Conservation (phyloP, 2,888 invertebrate species). For the Andrena flavipes region DNA sequence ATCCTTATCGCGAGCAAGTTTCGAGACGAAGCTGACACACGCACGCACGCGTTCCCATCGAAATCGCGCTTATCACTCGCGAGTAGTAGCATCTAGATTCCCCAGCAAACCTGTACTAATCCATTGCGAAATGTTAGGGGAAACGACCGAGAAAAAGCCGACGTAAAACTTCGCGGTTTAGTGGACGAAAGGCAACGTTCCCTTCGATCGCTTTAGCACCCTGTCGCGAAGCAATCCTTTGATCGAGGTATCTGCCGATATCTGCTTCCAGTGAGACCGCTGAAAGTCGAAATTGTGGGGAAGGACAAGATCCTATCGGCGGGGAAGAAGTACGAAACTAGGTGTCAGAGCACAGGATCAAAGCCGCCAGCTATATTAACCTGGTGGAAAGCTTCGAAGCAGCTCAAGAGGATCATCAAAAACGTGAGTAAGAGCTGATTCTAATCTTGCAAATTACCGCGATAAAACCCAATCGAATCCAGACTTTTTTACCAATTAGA, state of each 20-base stretch:
- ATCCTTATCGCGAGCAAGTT: slow-evolving; percentile 3
- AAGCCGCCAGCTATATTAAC: slow-evolving; percentile 94
- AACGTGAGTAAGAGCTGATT: slow-evolving; percentile 88
- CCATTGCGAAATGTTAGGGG: background rate
- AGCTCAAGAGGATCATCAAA: slow-evolving; percentile 92
- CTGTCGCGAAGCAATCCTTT: background rate
- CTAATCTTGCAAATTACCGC: slow-evolving; percentile 10
- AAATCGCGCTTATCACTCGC: background rate
- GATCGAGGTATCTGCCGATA: background rate
- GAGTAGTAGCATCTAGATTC: background rate
- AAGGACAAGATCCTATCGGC: slow-evolving; percentile 94
- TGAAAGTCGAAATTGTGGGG: slow-evolving; percentile 92
- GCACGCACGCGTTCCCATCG: background rate
- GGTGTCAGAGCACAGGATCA: slow-evolving; percentile 94
- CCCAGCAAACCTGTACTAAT: background rate
- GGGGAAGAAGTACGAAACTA: slow-evolving; percentile 93
- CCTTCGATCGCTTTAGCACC: background rate
- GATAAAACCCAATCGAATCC: slow-evolving; percentile 25
- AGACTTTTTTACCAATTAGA: slow-evolving; percentile 47
- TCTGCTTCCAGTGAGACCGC: slow-evolving; percentile 91
- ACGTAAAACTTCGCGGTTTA: background rate
- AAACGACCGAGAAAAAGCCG: background rate
- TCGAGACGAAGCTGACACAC: background rate
- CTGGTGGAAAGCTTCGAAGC: slow-evolving; percentile 96
- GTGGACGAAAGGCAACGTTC: background rate